Evolutionary conservation across 2,888 invertebrate species (phyloP).

Genomic region (Melieria picta): DNA sequence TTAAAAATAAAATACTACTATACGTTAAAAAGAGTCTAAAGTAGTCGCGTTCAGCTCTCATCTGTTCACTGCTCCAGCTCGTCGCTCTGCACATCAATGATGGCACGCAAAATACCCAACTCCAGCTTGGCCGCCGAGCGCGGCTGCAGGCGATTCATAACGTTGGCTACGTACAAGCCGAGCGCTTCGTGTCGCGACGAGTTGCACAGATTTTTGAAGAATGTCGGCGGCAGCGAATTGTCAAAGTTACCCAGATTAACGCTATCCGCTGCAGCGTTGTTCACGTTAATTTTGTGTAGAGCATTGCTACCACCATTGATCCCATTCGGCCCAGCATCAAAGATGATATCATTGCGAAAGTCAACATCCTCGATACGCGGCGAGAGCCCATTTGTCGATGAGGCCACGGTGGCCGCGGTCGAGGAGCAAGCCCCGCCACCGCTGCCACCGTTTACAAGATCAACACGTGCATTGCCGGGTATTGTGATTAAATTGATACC

Average conservation of each 20-base stretch:
- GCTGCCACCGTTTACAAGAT: slow-evolving; percentile 46
- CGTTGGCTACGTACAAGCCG: slow-evolving; percentile 63
- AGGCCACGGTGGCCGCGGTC: slow-evolving; percentile 54
- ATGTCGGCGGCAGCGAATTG: slow-evolving; percentile 61
- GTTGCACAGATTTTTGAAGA: slow-evolving; percentile 64
- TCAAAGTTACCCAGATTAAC: slow-evolving; percentile 63
- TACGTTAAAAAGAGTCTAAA: neutral
- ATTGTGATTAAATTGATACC: slow-evolving; percentile 62
- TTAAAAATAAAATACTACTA: slow-evolving; percentile 13
- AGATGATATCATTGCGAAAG: slow-evolving; percentile 62
- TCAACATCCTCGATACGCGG: slow-evolving; percentile 60
- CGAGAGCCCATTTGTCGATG: slow-evolving; percentile 60
- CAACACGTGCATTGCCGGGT: slow-evolving; percentile 49
- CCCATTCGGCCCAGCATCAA: slow-evolving; percentile 45
- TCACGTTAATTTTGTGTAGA: slow-evolving; percentile 9
- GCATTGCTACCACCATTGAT: slow-evolving; percentile 40
- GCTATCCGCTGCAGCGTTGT: slow-evolving; percentile 46
- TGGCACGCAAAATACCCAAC: slow-evolving; percentile 61
- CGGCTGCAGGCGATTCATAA: slow-evolving; percentile 60
- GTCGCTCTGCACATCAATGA: slow-evolving; percentile 62
- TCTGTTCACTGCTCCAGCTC: slow-evolving; percentile 55
- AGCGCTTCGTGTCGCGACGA: slow-evolving; percentile 62
- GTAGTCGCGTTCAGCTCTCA: slow-evolving; percentile 14
- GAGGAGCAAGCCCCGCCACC: slow-evolving; percentile 48
- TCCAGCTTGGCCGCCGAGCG: slow-evolving; percentile 60